Conservation (phyloP, 2,797 vertebrate species). For the Poecilia gillii region DNA sequence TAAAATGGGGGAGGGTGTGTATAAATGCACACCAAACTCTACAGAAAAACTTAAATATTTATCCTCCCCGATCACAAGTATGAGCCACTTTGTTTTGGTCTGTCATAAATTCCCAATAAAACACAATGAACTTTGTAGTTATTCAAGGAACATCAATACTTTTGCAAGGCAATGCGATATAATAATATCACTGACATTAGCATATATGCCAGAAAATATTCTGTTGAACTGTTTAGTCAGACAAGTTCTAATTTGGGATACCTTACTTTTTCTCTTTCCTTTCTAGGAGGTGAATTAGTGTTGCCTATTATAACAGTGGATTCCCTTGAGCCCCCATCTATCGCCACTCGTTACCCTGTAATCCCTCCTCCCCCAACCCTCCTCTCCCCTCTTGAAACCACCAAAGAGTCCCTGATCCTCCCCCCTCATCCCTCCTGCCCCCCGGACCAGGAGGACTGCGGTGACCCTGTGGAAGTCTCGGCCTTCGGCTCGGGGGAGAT, state of each 20-base stretch:
- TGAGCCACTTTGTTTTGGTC: not conserved
- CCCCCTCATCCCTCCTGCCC: slow-evolving; percentile 87
- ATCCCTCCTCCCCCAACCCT: slow-evolving; percentile 92
- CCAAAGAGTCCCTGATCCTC: slow-evolving; percentile 91
- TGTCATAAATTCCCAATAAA: not conserved
- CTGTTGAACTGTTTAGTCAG: slow-evolving; percentile 42
- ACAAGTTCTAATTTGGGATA: slow-evolving; percentile 73
- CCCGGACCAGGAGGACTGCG: slow-evolving; percentile 94
- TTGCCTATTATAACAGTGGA: slow-evolving; percentile 97
- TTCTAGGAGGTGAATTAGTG: slow-evolving; percentile 97
- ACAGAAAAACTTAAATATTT: not conserved
- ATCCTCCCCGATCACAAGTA: not conserved
- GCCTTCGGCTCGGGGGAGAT: slow-evolving; percentile 95
- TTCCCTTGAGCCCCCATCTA: slow-evolving; percentile 93
- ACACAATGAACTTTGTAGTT: not conserved
- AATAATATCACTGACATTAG: slow-evolving; percentile 36
- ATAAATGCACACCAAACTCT: not conserved
- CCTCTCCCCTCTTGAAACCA: slow-evolving; percentile 90
- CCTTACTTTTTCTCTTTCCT: slow-evolving; percentile 78
- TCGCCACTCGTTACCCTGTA: slow-evolving; percentile 92
- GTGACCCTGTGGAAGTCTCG: slow-evolving; percentile 92
- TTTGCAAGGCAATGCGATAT: slow-evolving; percentile 2
- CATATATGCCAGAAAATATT: slow-evolving; percentile 34
- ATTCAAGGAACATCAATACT: not conserved
- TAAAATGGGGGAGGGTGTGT: not conserved